phyloP scores from a whole-genome alignment of 2,113 vertebrate genomes.

The Dolichotis patagonum region DNA sequence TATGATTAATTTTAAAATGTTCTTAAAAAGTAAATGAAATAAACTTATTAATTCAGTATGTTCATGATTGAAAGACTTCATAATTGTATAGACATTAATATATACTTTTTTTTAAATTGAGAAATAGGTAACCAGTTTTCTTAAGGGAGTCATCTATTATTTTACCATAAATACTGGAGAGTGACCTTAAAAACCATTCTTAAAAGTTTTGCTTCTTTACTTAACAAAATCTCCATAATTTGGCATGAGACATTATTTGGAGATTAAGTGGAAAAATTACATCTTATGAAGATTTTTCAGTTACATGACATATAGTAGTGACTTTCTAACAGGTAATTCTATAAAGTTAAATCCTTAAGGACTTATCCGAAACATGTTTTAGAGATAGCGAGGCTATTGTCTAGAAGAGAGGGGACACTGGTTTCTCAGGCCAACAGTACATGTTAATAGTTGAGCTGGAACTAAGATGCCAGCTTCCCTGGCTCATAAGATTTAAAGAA shows the following conservation, averaged over 20 bases:
- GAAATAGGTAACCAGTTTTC: neutral
- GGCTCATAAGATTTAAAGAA: neutral
- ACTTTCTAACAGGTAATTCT: neutral
- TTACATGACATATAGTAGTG: neutral
- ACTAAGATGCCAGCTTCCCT: neutral
- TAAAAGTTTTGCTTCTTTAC: neutral
- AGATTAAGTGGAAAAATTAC: neutral
- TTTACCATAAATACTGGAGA: neutral
- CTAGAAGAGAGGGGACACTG: neutral
- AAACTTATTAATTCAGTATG: neutral
- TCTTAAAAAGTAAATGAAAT: neutral
- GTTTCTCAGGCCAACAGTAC: neutral
- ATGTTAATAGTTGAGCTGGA: neutral
- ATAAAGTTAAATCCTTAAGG: neutral
- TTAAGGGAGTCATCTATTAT: neutral
- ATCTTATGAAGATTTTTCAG: neutral
- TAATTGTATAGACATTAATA: neutral
- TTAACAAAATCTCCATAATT: constrained; percentile 2
- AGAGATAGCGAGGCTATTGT: neutral
- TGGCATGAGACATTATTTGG: neutral
- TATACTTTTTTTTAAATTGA: neutral
- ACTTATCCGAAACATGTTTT: neutral
- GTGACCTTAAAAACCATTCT: neutral
- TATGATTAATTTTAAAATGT: neutral
- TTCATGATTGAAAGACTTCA: neutral